Conservation (phyloP, 1,140 invertebrate genomes). For the Drosophila elegans region DNA sequence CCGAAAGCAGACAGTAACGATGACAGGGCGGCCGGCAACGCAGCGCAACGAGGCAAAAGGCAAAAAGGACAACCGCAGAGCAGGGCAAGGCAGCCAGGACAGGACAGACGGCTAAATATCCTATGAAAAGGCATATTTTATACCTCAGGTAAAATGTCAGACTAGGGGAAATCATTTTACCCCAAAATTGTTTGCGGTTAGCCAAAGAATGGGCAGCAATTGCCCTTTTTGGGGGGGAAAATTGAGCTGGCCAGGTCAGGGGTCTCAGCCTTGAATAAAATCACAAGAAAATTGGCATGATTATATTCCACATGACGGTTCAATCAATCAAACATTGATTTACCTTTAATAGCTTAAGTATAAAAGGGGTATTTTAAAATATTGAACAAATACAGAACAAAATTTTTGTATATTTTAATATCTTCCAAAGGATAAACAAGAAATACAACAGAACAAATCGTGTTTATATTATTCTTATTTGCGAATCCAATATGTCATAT, state of each 20-base stretch:
- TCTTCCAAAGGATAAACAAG: too few species aligned
- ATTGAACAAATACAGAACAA: too few species aligned
- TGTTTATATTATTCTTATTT: neutral
- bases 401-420: too few species aligned
- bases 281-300: slow-evolving; percentile 22
- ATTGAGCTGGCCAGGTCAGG: slow-evolving; percentile 6
- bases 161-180: slow-evolving; percentile 35
- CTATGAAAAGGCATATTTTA: slow-evolving; percentile 54
- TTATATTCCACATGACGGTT: slow-evolving; percentile 13
- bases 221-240: slow-evolving; percentile 11
- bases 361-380: neutral
- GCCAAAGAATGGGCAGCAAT: slow-evolving; percentile 21
- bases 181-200: slow-evolving; percentile 29
- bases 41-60: slow-evolving; percentile 38
- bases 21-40: slow-evolving; percentile 54
- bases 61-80: slow-evolving; percentile 46
- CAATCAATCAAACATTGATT: slow-evolving; percentile 15
- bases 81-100: neutral
- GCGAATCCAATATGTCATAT: too few species aligned
- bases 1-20: slow-evolving; percentile 79
- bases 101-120: slow-evolving; percentile 14
- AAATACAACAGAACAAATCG: too few species aligned
- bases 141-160: slow-evolving; percentile 40
- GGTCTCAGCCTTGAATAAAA: slow-evolving; percentile 1
- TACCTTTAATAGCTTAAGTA: neutral